A percentile compares a stretch with the other conserved stretches of the same genome.
These are phyloP conservation scores for Laterallus jamaicensis DNA, from an alignment of 2,113 vertebrate species.

Conservation along the genomic window DNA sequence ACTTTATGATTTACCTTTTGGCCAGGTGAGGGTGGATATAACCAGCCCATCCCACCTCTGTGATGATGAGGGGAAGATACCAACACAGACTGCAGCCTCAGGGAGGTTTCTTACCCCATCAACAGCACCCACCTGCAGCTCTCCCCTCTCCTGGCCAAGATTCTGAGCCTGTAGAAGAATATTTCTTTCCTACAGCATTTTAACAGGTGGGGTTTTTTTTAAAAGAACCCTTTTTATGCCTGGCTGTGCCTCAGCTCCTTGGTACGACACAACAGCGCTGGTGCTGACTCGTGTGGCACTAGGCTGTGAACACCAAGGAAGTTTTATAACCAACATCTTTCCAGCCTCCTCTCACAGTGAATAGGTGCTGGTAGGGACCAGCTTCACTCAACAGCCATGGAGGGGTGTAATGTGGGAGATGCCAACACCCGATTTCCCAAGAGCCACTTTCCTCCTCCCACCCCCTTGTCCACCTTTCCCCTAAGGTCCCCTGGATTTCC, in stretches of 20 bases:
- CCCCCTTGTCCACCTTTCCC: background rate
- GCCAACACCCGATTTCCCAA: background rate
- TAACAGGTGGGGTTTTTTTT: background rate
- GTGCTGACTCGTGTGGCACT: background rate
- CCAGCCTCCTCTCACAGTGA: background rate
- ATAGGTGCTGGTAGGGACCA: background rate
- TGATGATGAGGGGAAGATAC: background rate
- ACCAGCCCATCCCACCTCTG: background rate
- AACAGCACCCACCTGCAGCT: background rate
- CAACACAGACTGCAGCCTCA: background rate
- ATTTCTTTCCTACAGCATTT: background rate
- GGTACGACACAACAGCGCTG: fast-evolving
- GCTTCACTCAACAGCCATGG: background rate
- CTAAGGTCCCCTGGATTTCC: background rate
- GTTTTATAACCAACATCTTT: background rate
- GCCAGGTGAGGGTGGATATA: background rate
- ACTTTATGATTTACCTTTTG: conserved; percentile 16
- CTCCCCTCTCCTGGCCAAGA: background rate
- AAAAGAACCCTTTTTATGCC: background rate
- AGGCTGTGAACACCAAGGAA: background rate
- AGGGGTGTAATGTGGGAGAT: background rate
- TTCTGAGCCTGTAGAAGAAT: background rate
- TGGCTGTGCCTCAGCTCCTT: background rate
- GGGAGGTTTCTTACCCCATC: background rate
- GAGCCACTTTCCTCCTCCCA: background rate